Conservation (phyloP, 2,888 invertebrate genomes). For the Urechis unicinctus region DNA sequence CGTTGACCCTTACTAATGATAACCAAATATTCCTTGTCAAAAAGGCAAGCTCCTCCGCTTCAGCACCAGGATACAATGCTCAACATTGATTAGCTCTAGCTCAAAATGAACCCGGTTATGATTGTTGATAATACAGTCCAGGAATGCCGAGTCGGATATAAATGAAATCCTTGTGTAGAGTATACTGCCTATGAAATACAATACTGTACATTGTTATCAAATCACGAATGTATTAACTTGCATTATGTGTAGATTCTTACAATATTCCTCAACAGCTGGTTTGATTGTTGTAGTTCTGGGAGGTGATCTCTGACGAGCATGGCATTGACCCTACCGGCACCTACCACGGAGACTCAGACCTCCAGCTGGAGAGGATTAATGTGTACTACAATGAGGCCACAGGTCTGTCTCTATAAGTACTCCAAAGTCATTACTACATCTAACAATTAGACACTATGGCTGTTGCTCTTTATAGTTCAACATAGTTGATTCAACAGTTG, state of each 20-base stretch:
- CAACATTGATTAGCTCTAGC: too few relatives aligned
- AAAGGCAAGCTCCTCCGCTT: too few relatives aligned
- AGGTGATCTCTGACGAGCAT: slow-evolving; percentile 46
- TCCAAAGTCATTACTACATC: background rate
- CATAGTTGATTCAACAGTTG: too few relatives aligned
- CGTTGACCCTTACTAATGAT: too few relatives aligned
- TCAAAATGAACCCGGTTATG: too few relatives aligned
- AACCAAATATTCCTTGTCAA: too few relatives aligned
- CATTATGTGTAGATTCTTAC: background rate
- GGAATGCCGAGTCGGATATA: too few relatives aligned
- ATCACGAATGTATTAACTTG: background rate
- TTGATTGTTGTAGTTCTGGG: slow-evolving; percentile 28
- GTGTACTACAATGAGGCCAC: slow-evolving; percentile 86
- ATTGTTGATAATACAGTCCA: too few relatives aligned
- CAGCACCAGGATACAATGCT: too few relatives aligned
- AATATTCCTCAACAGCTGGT: background rate
- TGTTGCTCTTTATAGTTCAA: background rate
- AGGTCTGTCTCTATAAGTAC: slow-evolving; percentile 5
- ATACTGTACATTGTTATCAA: too few relatives aligned
- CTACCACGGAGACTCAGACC: slow-evolving; percentile 33
- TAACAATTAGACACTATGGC: background rate
- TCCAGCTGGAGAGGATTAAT: slow-evolving; percentile 51
- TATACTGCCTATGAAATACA: too few relatives aligned
- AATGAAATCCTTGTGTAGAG: too few relatives aligned
- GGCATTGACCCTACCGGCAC: slow-evolving; percentile 40